A percentile compares a stretch with the other conserved stretches of the same genome.
phyloP scores from a whole-genome alignment of 2,888 invertebrate species.

The Salticus scenicus region DNA sequence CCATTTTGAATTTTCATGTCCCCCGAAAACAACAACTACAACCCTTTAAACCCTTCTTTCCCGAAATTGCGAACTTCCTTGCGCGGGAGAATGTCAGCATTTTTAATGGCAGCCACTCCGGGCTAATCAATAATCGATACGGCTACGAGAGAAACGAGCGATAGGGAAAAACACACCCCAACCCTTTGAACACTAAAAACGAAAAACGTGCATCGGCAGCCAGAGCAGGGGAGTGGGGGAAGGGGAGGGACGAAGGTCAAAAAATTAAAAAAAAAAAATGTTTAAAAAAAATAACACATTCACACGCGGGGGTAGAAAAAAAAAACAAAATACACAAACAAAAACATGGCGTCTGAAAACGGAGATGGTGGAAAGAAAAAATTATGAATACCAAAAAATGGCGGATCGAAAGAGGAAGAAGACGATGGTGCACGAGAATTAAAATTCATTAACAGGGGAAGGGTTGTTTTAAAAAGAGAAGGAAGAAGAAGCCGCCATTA shows the following conservation, averaged over 20 bases:
- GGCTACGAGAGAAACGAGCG: background rate
- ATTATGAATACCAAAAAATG: constrained; percentile 45
- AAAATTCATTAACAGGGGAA: constrained; percentile 63
- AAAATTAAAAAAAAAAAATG: background rate
- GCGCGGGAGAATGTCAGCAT: constrained; percentile 64
- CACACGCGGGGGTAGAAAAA: background rate
- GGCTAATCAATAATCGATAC: constrained; percentile 69
- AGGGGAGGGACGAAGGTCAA: background rate
- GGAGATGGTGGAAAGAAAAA: background rate
- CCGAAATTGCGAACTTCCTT: constrained; percentile 64
- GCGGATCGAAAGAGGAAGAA: constrained; percentile 63
- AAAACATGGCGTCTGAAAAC: constrained; percentile 8
- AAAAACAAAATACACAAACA: background rate
- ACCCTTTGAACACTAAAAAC: constrained; percentile 62
- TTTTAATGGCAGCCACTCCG: constrained; percentile 68
- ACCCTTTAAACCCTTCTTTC: constrained; percentile 69
- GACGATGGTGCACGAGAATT: constrained; percentile 55
- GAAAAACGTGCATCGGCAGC: constrained; percentile 22
- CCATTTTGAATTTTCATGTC: constrained; percentile 37
- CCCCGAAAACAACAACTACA: constrained; percentile 52
- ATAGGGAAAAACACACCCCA: constrained; percentile 29
- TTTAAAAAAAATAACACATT: background rate
- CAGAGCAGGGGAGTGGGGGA: background rate
- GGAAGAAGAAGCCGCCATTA: constrained; percentile 62
- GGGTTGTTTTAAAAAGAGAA: constrained; percentile 56